A percentile compares a stretch with the other conserved stretches of the same genome.
Evolutionary conservation across 2,888 invertebrate species (phyloP).

Genomic region (Rugalucina vietnamica): DNA sequence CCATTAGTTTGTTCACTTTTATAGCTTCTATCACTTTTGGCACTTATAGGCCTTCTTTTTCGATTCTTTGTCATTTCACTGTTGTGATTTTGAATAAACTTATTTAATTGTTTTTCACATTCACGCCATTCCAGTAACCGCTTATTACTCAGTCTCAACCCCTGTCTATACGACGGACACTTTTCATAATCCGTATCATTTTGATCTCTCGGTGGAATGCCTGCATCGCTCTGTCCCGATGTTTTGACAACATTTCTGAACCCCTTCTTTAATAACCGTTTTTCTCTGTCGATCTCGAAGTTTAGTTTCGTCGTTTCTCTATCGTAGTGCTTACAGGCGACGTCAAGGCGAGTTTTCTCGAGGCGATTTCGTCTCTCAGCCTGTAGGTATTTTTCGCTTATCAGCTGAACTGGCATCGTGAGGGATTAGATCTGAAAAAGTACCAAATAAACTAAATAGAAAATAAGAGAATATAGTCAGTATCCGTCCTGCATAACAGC

Average conservation of each 20-base stretch:
- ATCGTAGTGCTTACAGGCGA: conserved; percentile 61
- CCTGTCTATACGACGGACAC: conserved; percentile 61
- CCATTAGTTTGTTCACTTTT: conserved; percentile 5
- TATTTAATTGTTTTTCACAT: conserved; percentile 64
- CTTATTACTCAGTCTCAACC: conserved; percentile 65
- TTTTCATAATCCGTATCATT: conserved; percentile 66
- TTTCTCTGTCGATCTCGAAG: conserved; percentile 68
- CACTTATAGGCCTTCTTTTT: conserved; percentile 11
- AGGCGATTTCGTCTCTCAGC: conserved; percentile 71
- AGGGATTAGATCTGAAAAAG: too few relatives aligned
- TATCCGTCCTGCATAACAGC: too few relatives aligned
- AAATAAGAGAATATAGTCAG: too few relatives aligned
- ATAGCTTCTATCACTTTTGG: conserved; percentile 5
- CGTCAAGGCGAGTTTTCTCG: conserved; percentile 65
- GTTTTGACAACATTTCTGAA: conserved; percentile 65
- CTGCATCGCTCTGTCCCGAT: conserved; percentile 69
- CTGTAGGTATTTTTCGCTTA: conserved; percentile 67
- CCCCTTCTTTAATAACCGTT: conserved; percentile 60
- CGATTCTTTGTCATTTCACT: conserved; percentile 39
- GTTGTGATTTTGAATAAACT: conserved; percentile 54
- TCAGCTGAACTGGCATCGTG: conserved; percentile 53
- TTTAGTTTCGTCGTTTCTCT: conserved; percentile 58
- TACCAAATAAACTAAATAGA: too few relatives aligned
- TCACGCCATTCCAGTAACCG: conserved; percentile 65
- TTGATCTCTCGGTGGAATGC: conserved; percentile 61